phyloP scores from a whole-genome alignment of 2,888 invertebrate species.

The Plebejus anna region DNA sequence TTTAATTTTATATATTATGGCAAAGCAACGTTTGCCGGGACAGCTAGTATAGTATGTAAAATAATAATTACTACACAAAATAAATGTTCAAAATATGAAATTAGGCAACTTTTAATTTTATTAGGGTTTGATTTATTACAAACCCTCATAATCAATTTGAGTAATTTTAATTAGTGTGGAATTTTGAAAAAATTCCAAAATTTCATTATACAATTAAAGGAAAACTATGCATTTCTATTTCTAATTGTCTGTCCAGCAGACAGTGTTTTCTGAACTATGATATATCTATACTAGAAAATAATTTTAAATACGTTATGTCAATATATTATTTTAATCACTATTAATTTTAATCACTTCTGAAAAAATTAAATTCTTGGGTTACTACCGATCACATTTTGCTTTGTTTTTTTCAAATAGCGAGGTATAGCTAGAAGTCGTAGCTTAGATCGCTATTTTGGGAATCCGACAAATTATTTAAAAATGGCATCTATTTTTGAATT shows the following conservation, averaged over 20 bases:
- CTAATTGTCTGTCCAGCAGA: not conserved
- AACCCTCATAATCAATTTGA: not conserved
- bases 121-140: not conserved
- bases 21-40: too few relatives aligned
- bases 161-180: not conserved
- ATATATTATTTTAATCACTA: not conserved
- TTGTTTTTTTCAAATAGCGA: conserved; percentile 35
- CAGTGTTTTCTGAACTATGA: not conserved
- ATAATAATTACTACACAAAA: not conserved
- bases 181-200: not conserved
- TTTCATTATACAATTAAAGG: not conserved
- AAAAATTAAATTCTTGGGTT: not conserved
- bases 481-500: conserved; percentile 22
- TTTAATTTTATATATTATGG: too few relatives aligned
- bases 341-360: not conserved
- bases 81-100: not conserved
- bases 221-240: not conserved
- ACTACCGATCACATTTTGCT: not conserved
- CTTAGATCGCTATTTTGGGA: conserved; percentile 39
- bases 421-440: conserved; percentile 36
- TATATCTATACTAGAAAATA: not conserved
- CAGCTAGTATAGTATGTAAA: too few relatives aligned
- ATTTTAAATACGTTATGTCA: not conserved
- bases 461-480: conserved; percentile 30
- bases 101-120: not conserved